These are phyloP conservation scores for Poecilobothrus nobilitatus DNA, from an alignment of 2,888 invertebrate genomes.

Conservation along the genomic window DNA sequence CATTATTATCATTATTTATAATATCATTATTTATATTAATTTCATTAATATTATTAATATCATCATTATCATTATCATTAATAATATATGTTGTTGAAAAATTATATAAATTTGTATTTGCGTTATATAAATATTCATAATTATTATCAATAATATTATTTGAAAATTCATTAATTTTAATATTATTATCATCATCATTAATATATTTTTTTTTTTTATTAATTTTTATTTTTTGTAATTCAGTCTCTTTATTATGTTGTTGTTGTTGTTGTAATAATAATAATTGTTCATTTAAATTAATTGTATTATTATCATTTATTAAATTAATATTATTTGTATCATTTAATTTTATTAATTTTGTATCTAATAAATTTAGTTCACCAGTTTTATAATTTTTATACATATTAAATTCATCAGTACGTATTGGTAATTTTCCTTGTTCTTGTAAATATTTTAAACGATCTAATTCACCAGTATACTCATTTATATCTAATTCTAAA, in stretches of 20 bases:
- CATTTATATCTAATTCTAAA: background rate
- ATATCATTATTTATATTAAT: too few species aligned
- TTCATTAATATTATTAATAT: slow-evolving; percentile 8
- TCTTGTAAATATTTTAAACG: slow-evolving; percentile 17
- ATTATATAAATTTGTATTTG: background rate
- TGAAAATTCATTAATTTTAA: slow-evolving; percentile 14
- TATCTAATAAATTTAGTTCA: background rate
- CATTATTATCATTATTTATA: slow-evolving; percentile 11
- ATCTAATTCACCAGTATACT: slow-evolving; percentile 18
- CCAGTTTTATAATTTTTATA: background rate
- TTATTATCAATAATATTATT: background rate
- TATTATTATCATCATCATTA: slow-evolving; percentile 18
- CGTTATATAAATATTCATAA: background rate
- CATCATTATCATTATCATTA: slow-evolving; percentile 11
- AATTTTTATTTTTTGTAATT: slow-evolving; percentile 29
- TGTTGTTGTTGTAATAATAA: slow-evolving; percentile 32
- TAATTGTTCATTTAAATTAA: slow-evolving; percentile 32
- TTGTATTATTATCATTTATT: background rate
- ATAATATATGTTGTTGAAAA: background rate
- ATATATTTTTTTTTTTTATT: slow-evolving; percentile 19
- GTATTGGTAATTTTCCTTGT: slow-evolving; percentile 10
- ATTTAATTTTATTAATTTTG: background rate
- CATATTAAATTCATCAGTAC: slow-evolving; percentile 7
- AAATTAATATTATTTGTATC: background rate
- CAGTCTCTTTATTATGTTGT: slow-evolving; percentile 32